phyloP scores from a whole-genome alignment of 1,140 invertebrate species.

The Cotesia glomerata region DNA sequence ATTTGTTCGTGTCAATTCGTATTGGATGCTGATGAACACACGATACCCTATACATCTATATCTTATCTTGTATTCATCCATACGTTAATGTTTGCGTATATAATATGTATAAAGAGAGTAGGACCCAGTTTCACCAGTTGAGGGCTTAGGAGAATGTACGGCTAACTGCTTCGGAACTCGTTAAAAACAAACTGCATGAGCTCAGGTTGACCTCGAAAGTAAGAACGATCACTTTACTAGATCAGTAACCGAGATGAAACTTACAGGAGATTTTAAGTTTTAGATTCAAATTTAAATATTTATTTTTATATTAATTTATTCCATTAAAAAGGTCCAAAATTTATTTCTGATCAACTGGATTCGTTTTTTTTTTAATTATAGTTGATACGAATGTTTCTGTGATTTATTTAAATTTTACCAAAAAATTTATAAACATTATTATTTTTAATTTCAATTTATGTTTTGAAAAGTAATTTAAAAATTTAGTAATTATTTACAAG shows the following conservation, averaged over 20 bases:
- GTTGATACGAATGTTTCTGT: too few species aligned
- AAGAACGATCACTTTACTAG: slow-evolving; percentile 4
- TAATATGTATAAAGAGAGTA: slow-evolving; percentile 4
- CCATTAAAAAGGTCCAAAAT: neutral
- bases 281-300: slow-evolving; percentile 1
- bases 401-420: too few species aligned
- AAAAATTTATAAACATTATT: too few species aligned
- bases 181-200: slow-evolving; percentile 14
- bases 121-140: neutral
- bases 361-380: too few species aligned
- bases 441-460: too few species aligned
- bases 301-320: neutral
- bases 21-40: too few species aligned
- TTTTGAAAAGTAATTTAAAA: too few species aligned
- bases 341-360: too few species aligned
- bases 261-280: too few species aligned
- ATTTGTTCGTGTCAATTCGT: too few species aligned
- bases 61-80: neutral
- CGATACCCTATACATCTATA: neutral
- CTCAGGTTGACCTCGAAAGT: slow-evolving; percentile 18
- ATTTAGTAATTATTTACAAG: too few species aligned
- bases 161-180: slow-evolving; percentile 9
- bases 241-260: too few species aligned
- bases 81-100: neutral
- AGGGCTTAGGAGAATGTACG: slow-evolving; percentile 5